Percentiles rank a stretch among this genome's conserved stretches.
These are phyloP conservation scores for Todiramphus chloris DNA, from an alignment of 2,113 vertebrate genomes.

Conservation along the genomic window DNA sequence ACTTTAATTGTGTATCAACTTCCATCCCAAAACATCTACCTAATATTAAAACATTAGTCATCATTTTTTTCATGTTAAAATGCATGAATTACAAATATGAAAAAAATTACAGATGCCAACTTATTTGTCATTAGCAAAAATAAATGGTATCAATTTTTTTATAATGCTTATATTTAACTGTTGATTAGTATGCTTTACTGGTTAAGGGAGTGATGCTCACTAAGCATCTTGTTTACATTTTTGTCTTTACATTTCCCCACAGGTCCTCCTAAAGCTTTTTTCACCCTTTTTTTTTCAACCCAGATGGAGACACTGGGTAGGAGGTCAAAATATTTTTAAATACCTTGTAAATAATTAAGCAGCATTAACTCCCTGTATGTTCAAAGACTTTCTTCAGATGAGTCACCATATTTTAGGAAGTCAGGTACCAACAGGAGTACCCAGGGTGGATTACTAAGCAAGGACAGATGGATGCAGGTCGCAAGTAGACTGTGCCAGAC, in stretches of 20 bases:
- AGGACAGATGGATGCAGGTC: slow-evolving; percentile 53
- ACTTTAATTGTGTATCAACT: neutral
- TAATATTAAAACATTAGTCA: neutral
- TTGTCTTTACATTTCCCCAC: neutral
- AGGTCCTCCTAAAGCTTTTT: neutral
- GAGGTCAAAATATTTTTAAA: neutral
- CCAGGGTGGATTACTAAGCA: neutral
- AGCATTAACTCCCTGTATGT: neutral
- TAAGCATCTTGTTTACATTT: neutral
- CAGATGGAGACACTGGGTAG: neutral
- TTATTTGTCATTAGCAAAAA: neutral
- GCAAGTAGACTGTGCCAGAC: slow-evolving; percentile 3
- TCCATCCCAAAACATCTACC: neutral
- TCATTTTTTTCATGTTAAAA: neutral
- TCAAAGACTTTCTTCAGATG: neutral
- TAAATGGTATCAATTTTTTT: neutral
- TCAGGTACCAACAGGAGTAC: neutral
- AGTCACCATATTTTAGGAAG: neutral
- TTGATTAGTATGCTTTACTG: neutral
- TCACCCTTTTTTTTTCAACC: neutral
- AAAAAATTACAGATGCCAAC: neutral
- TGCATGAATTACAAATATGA: neutral
- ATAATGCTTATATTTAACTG: neutral
- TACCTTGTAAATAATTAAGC: neutral
- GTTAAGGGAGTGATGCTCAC: neutral